These are phyloP conservation scores for Monopterus albus DNA, from an alignment of 2,113 vertebrate species.

Conservation along the genomic window DNA sequence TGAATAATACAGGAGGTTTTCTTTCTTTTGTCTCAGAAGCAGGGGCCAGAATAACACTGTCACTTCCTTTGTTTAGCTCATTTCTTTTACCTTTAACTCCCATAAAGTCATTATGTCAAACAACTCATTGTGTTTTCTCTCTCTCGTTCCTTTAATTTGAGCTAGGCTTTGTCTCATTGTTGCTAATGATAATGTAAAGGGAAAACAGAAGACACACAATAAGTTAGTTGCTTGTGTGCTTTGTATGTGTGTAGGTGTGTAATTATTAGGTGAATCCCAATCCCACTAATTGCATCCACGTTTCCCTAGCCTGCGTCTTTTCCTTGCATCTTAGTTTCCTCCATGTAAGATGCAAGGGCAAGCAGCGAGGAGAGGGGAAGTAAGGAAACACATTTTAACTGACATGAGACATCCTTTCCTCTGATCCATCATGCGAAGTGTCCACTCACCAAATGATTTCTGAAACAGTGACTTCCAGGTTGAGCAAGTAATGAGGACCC, in stretches of 20 bases:
- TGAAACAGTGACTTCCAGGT: too few relatives aligned
- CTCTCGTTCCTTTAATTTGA: conserved; percentile 56
- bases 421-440: too few relatives aligned
- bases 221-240: conserved; percentile 8
- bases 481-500: too few relatives aligned
- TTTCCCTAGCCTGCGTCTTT: too few relatives aligned
- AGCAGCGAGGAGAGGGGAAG: too few relatives aligned
- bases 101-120: conserved; percentile 57
- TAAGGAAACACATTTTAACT: too few relatives aligned
- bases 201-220: conserved; percentile 22
- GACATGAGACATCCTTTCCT: too few relatives aligned
- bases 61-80: conserved; percentile 25
- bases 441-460: too few relatives aligned
- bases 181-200: conserved; percentile 58
- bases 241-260: background rate
- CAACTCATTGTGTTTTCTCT: conserved; percentile 31
- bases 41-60: conserved; percentile 22
- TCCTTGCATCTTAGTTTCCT: too few relatives aligned
- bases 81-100: conserved; percentile 42
- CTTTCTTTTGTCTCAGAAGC: conserved; percentile 29
- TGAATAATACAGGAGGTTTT: conserved; percentile 44
- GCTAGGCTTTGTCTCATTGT: conserved; percentile 39
- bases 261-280: too few relatives aligned
- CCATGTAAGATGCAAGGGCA: too few relatives aligned
- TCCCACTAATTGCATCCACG: too few relatives aligned